These are phyloP conservation scores for Acanthurus lineatus DNA, from an alignment of 2,797 vertebrate genomes.

Conservation along the genomic window DNA sequence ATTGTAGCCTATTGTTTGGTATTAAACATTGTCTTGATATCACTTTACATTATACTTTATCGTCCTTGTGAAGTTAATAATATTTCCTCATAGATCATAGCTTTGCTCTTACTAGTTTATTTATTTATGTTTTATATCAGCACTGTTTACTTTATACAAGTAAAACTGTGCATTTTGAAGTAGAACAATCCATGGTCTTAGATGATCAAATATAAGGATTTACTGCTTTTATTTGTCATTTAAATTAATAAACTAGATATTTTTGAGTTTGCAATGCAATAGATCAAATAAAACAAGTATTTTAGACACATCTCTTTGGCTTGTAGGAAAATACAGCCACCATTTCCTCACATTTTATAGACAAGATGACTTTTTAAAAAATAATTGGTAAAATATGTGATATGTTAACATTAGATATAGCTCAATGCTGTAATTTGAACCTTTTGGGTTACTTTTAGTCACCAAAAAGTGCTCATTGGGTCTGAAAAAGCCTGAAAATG, in stretches of 20 bases:
- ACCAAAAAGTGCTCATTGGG: not conserved
- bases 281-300: not conserved
- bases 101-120: not conserved
- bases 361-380: not conserved
- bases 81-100: not conserved
- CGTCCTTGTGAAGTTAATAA: not conserved
- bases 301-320: not conserved
- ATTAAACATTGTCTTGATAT: not conserved
- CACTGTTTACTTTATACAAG: not conserved
- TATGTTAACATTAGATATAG: not conserved
- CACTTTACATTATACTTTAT: not conserved
- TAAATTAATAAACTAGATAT: not conserved
- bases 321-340: not conserved
- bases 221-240: not conserved
- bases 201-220: not conserved
- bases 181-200: not conserved
- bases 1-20: not conserved
- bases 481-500: not conserved
- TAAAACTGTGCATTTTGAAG: not conserved
- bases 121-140: not conserved
- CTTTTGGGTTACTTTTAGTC: not conserved
- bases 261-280: not conserved
- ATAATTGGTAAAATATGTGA: rapidly evolving
- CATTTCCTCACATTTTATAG: not conserved
- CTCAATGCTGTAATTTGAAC: not conserved